Base-by-base conservation (phyloP, 2,888 invertebrate genomes). In the Oxystoma pomonae region DNA sequence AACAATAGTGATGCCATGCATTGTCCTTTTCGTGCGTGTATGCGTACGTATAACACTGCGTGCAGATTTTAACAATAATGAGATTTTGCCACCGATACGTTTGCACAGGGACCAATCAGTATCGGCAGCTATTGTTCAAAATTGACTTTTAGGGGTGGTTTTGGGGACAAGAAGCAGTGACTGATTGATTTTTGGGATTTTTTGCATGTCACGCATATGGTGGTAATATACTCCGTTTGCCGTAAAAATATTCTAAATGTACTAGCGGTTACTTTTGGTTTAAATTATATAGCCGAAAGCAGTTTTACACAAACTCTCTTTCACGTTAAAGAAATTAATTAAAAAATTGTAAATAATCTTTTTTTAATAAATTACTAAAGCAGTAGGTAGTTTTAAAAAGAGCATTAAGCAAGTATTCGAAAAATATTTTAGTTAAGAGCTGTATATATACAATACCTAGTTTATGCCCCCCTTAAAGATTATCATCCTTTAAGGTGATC, bases 71-170 rank as follows among this genome's bases (percentile, higher is more conserved):
- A 53, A 16, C 53, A 19, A 74, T 75, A 75, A 76, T 76, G 74
- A 76, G 76, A 77, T 76, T 75, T 75, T 71, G 76, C 72, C 71
- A 75, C 75, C 76, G 76, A 77, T 77, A 75, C 69, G 57, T 56
- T 12, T 57, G 18, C 22, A 63, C 62, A 65, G 66, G 67, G 69
- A 72, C 74, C 75, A 75, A 75, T 75, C 75, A 73, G 72, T 74
- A 72, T 73, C 69, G 73, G 72, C 67, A 64, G 64, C 71, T 65
- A 71, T 71, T 70, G 69, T 63, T 70, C 71, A 75, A 76, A 76
- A 75, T 74, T 74, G 76, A 35, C 35, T 76, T 76, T 75, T 72
- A 17, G 53, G 53, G 53, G 53, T 53, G 35, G 35, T 35, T 35
- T 35, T 35, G 35, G 35, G 35, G 35, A 35, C 35, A 35, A 35